These are phyloP conservation scores for Mythimna lalbum DNA, from an alignment of 2,888 invertebrate genomes.

Conservation along the genomic window DNA sequence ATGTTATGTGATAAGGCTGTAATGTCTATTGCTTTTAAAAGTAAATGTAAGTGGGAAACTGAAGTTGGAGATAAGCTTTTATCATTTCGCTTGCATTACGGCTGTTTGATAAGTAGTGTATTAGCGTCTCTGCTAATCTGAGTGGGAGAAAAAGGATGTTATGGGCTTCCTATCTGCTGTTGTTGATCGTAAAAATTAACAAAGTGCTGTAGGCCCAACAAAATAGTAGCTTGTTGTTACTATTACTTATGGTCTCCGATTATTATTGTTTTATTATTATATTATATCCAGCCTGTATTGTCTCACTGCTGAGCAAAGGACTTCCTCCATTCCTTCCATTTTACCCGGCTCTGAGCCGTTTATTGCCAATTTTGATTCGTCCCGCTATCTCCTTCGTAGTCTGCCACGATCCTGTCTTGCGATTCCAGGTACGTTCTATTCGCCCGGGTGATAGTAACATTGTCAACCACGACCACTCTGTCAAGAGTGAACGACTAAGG, in stretches of 20 bases:
- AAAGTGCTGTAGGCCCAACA: not conserved
- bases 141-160: conserved; percentile 18
- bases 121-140: conserved; percentile 25
- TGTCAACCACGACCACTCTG: too few relatives aligned
- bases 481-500: too few relatives aligned
- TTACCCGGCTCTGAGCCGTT: too few relatives aligned
- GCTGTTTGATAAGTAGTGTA: conserved; percentile 44
- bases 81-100: conserved; percentile 58
- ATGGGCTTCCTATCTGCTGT: not conserved
- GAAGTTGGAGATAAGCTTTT: conserved; percentile 53
- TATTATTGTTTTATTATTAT: too few relatives aligned
- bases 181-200: not conserved
- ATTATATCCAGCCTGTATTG: too few relatives aligned
- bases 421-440: too few relatives aligned
- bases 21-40: conserved; percentile 67
- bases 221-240: not conserved
- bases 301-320: too few relatives aligned
- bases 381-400: too few relatives aligned
- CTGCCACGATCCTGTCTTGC: too few relatives aligned
- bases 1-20: conserved; percentile 62
- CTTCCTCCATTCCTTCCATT: too few relatives aligned
- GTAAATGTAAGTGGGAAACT: conserved; percentile 56
- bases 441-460: too few relatives aligned
- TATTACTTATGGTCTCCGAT: not conserved
- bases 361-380: too few relatives aligned